Base-by-base conservation (phyloP, 2,888 invertebrate genomes). In the Euplagia quadripunctaria region DNA sequence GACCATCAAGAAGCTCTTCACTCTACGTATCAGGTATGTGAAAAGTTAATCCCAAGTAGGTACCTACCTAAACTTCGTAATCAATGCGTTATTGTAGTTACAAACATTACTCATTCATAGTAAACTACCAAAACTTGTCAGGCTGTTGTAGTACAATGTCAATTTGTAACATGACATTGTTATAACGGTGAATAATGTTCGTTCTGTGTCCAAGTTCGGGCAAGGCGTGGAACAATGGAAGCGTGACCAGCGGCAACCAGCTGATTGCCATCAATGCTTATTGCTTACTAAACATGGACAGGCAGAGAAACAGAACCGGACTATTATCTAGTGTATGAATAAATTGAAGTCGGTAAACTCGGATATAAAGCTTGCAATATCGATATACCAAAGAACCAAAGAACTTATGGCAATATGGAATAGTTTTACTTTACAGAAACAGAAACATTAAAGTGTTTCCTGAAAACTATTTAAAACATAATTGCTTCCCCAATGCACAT, bases 211-310 rank as follows among this genome's bases (percentile, higher is more conserved):
- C 91, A 92, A 92, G 91, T 93, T 93, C 82, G 91, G 61, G 89
- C 84, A 84, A 85, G 86, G 83, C 86, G 79, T 84, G 78, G 87
- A 91, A 94, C 94, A 94, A 94, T 94, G 89, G 91, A 90, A 91
- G 90, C 94, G 93, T 94, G 94, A 93, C 92, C 89, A 85, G 85
- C 81, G 78, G 83, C 84, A 83, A 85, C 82, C 86, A 85, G 85
- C 87, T 88, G 94, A 94, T 93, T 90, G 90, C 87, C 90, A 94
- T 94, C 93, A 86, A 81, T 83, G 81, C 82, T 81, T 74, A 81
- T 79, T 82, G 79, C 84, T 74, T 79, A 82, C 88, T 87, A 83
- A 87, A 88, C 87, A 86, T 85, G 87, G 87, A 84, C 86, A 78
- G 79, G 64, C 78, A 74, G 73, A 82, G 75, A 82, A 87, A 82